Evolutionary conservation across 2,113 vertebrate species (phyloP).

Genomic region (Platichthys flesus): DNA sequence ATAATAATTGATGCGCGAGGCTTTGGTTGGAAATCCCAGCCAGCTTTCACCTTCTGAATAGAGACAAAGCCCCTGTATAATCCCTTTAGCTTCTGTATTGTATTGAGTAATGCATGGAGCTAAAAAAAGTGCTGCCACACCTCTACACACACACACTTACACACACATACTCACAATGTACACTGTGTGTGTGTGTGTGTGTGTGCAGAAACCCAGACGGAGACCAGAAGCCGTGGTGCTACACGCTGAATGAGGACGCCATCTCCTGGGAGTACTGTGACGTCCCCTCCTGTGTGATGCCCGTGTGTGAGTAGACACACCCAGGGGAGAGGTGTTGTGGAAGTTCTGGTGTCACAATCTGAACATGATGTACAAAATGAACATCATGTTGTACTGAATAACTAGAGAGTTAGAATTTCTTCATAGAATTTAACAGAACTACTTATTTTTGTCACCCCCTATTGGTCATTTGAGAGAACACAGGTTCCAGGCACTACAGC

Average conservation of each 20-base stretch:
- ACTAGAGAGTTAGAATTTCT: too few species aligned
- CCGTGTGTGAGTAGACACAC: conserved; percentile 68
- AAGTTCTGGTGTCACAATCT: not conserved
- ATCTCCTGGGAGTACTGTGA: conserved; percentile 93
- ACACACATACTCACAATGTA: conserved; percentile 59
- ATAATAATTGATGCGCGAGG: not conserved
- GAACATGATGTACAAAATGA: too few species aligned
- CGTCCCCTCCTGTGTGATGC: conserved; percentile 79
- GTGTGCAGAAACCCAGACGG: conserved; percentile 89
- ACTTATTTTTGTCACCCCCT: too few species aligned
- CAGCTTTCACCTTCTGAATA: not conserved
- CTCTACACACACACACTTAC: not conserved
- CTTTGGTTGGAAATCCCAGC: not conserved
- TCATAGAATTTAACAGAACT: too few species aligned
- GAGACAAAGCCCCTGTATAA: not conserved
- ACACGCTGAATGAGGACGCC: conserved; percentile 82
- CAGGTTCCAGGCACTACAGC: too few species aligned
- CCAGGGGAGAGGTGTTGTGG: not conserved
- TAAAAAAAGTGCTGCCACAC: conserved; percentile 5
- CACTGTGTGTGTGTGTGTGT: conserved; percentile 41
- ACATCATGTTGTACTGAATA: too few species aligned
- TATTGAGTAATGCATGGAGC: not conserved
- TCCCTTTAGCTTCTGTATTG: not conserved
- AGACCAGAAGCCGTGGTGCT: conserved; percentile 93
- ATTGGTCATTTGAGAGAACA: too few species aligned